phyloP scores from a whole-genome alignment of 2,113 vertebrate species.

The Hemiprocne comata region DNA sequence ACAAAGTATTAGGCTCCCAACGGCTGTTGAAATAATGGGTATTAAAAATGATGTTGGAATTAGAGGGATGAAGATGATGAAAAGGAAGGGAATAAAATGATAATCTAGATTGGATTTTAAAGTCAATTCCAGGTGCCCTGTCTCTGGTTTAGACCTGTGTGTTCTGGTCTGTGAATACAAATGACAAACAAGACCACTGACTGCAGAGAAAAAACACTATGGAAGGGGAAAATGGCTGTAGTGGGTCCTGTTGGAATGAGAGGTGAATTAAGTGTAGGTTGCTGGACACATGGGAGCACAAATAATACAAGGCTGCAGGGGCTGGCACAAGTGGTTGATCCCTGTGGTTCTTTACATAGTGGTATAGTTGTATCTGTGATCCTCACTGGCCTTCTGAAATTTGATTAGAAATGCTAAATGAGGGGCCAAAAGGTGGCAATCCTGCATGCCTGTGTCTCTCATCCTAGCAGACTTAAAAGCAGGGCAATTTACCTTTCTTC shows the following conservation, averaged over 20 bases:
- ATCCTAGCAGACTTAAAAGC: not conserved
- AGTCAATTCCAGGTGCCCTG: not conserved
- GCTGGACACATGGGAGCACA: not conserved
- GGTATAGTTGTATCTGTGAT: not conserved
- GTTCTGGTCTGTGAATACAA: not conserved
- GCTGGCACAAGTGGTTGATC: not conserved
- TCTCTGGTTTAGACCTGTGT: not conserved
- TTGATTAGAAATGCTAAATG: not conserved
- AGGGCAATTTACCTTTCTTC: not conserved
- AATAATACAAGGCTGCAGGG: not conserved
- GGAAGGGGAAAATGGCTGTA: not conserved
- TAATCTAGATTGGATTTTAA: not conserved
- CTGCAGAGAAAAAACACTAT: not conserved
- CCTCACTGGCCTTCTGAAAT: not conserved
- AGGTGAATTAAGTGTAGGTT: not conserved
- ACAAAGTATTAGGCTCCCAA: not conserved
- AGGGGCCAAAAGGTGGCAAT: not conserved
- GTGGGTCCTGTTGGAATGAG: not conserved
- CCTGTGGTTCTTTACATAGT: not conserved
- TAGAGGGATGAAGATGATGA: not conserved
- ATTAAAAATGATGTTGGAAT: constrained; percentile 37
- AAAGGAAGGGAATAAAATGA: not conserved
- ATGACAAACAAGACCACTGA: rapidly evolving
- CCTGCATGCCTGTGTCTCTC: rapidly evolving
- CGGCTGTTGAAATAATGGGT: constrained; percentile 31